phyloP scores from a whole-genome alignment of 53 echinoderm and acorn worm genomes.

The Patiria pectinifera region DNA sequence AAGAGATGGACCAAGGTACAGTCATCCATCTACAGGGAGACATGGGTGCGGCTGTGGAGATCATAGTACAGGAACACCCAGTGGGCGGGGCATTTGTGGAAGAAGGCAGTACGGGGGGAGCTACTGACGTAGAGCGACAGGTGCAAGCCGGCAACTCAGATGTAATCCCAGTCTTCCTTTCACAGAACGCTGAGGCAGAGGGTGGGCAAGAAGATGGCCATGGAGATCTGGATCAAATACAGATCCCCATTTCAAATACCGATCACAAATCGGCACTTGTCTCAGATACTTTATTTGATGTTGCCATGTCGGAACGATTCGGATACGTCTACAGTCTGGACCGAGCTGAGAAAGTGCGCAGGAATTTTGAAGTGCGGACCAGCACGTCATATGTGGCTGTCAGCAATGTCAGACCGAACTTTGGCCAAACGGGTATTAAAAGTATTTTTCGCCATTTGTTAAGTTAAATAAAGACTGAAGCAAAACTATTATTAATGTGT shows the following conservation, averaged over 20 bases:
- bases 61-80: neutral
- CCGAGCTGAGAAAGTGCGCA: constrained; percentile 18
- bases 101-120: neutral
- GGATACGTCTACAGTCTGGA: constrained; percentile 48
- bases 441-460: neutral
- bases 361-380: constrained; percentile 28
- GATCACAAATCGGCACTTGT: neutral
- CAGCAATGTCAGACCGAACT: constrained; percentile 12
- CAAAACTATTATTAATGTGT: too few relatives aligned
- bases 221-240: neutral
- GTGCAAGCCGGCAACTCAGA: neutral
- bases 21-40: neutral
- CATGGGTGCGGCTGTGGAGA: neutral
- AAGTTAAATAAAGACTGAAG: too few relatives aligned
- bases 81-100: neutral
- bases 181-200: neutral
- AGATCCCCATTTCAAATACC: neutral
- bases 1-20: neutral
- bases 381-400: constrained; percentile 25
- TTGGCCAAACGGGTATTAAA: constrained; percentile 51
- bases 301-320: constrained; percentile 37
- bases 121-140: neutral
- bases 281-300: constrained; percentile 15
- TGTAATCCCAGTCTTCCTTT: constrained; percentile 2
- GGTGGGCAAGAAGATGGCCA: neutral